Percentiles rank a stretch among this genome's conserved stretches.
These are phyloP conservation scores for Callitettix versicolor DNA, from an alignment of 1,140 invertebrate species.

Conservation along the genomic window DNA sequence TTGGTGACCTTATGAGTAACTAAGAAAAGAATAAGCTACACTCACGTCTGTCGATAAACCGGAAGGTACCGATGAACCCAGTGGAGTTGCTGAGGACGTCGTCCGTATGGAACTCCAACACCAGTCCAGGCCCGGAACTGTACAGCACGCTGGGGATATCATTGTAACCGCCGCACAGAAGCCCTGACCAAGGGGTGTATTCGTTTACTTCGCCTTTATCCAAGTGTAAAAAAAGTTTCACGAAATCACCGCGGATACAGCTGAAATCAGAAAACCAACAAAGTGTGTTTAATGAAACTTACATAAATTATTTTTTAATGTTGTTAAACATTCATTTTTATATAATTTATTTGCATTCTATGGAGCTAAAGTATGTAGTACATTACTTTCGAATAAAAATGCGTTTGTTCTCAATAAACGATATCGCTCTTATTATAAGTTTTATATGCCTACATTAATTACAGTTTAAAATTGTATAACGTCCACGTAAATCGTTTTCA, in stretches of 20 bases:
- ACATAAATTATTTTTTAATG: too few species aligned
- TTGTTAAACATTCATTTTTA: too few species aligned
- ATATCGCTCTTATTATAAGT: too few species aligned
- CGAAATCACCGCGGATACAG: constrained; percentile 61
- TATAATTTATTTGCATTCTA: too few species aligned
- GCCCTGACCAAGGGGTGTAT: constrained; percentile 59
- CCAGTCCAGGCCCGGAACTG: constrained; percentile 66
- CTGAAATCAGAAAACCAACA: constrained; percentile 39
- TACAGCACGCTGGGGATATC: constrained; percentile 66
- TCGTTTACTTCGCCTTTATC: constrained; percentile 63
- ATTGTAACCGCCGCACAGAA: constrained; percentile 60
- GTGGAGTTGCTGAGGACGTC: constrained; percentile 46
- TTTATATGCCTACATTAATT: too few species aligned
- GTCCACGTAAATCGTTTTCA: too few species aligned
- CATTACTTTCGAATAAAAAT: too few species aligned
- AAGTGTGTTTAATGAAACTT: too few species aligned
- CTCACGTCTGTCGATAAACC: constrained; percentile 74
- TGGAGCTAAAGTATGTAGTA: neutral
- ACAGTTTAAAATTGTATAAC: too few species aligned
- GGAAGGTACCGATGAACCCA: constrained; percentile 68
- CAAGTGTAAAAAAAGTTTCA: constrained; percentile 69
- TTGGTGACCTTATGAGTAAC: too few species aligned
- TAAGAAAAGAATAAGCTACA: too few species aligned
- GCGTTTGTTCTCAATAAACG: too few species aligned
- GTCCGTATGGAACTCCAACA: constrained; percentile 70